Base-by-base conservation (phyloP, 2,888 invertebrate genomes). In the Frankliniella fusca region DNA sequence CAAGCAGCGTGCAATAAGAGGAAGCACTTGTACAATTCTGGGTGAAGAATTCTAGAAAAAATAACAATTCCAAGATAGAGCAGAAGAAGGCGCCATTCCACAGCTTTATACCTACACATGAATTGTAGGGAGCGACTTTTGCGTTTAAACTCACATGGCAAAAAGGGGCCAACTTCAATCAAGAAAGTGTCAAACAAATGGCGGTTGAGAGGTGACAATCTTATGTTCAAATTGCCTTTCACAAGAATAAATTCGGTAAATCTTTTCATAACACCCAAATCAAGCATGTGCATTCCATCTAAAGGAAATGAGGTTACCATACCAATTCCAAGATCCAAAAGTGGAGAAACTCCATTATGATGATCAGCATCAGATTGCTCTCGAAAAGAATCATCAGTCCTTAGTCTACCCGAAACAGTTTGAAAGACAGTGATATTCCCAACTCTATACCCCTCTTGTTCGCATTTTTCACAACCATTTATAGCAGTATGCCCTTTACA, bases 61-160 rank as follows among this genome's bases (percentile, higher is more conserved):
- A 86, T 83, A 49, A 84, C 83, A 20, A 85, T 84, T 12, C 86
- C 86, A 23, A 85, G 83, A 80, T 86, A 86, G 48, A 86, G 80
- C 38, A 86, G 81, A 28, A 86, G 84, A 80, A 85, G 84, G 54
- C 86, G 83, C 18, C 85, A 84, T 83, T 86, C 85, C 23, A 86
- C 86, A 1, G 85, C 85, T 82, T 86, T 85, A 50, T 83, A 86
- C n/a, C 81, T 27, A 50, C 82, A 82, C 49, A 83, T 84, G 38
- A 84, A 82, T 48, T 83, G 80, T 38, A 86, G 80, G n/a, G 81
- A 48, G 80, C 85, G 61, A 18, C 85, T 85, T 81, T 48, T 65
- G 54, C 86, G 84, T 48, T 84, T 82, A 84, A 86, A 86, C 70
- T 86, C 86, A 38, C 81, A 81, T n/a, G 86, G 86, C 27, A 84